Base-by-base conservation (phyloP, 2,113 vertebrate genomes). In the Nanorana parkeri region DNA sequence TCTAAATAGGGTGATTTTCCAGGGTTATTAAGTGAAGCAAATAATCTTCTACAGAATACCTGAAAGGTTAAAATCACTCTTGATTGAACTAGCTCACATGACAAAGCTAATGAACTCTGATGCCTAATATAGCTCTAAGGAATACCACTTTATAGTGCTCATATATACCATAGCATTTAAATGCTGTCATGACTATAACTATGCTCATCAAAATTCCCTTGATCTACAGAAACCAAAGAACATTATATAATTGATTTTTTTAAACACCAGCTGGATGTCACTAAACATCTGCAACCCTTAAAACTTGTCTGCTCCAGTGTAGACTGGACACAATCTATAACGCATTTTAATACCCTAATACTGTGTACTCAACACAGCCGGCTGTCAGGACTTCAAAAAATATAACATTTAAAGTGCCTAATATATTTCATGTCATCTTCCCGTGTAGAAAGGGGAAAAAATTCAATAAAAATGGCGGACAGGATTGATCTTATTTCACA, bases 361-460 rank as follows among this genome's bases (percentile, higher is more conserved):
- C 51, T 61, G 71, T 80, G 78, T 58, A 68, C 77, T 68, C 28
- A 24, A 68, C 66, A 68, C 54, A 60, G 66, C 2, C 21, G 60
- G 78, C 23, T 69, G 66, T 60, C 78, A 80, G 32, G 28, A 21
- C 65, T 69, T 58, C 47, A 17, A 61, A 68, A 79, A 78, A 54
- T 75, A 63, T 64, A 69, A 60, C 19, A 68, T 69, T 58, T 80
- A 69, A 68, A 80, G 67, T 28, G 41, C 61, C 55, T 60, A 69
- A 80, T 80, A 69, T 68, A 80, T 80, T 80, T 80, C 66, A 80
- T 80, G 78, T 79, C 77, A 60, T 51, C 26, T 36, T 24, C 32
- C 32, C 23, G 15, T 69, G 66, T 61, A 61, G 60, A 61, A 69
- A 47, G 54, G 54, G 21, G 3, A 24, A 69, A 58, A 66, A 80